Conservation (phyloP, 2,797 vertebrate species). For the Meriones psammophilus region DNA sequence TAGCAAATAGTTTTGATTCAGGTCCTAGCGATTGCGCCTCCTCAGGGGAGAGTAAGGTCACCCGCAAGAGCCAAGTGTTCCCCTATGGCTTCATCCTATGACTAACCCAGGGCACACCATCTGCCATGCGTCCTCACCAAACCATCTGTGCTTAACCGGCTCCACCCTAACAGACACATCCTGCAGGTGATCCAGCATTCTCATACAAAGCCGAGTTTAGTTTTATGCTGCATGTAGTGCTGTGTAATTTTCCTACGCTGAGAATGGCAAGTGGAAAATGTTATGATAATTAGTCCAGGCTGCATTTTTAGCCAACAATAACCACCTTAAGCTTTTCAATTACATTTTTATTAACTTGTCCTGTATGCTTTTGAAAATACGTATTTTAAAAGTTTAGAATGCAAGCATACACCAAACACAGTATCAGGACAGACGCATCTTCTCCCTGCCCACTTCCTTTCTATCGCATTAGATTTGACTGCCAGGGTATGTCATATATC, state of each 20-base stretch:
- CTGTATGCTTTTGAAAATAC: neutral
- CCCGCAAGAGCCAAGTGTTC: neutral
- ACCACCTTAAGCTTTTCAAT: neutral
- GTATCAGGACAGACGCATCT: neutral
- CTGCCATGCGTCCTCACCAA: neutral
- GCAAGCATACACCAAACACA: constrained; percentile 46
- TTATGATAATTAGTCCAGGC: neutral
- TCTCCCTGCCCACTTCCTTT: neutral
- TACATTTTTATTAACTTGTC: neutral
- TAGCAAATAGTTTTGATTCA: neutral
- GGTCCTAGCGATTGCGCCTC: fast-evolving
- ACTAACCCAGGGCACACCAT: neutral
- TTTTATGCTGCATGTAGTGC: neutral
- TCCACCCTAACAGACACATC: neutral
- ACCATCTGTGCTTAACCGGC: neutral
- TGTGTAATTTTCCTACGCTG: neutral
- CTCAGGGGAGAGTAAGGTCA: neutral
- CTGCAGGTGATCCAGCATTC: neutral
- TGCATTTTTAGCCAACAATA: constrained; percentile 24
- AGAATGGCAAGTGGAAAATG: constrained; percentile 2
- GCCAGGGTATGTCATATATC: neutral
- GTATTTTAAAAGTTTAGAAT: neutral
- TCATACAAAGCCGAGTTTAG: neutral
- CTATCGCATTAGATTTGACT: neutral
- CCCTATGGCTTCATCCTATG: neutral